Conservation (phyloP, 2,888 invertebrate species). For the Panopea generosa region DNA sequence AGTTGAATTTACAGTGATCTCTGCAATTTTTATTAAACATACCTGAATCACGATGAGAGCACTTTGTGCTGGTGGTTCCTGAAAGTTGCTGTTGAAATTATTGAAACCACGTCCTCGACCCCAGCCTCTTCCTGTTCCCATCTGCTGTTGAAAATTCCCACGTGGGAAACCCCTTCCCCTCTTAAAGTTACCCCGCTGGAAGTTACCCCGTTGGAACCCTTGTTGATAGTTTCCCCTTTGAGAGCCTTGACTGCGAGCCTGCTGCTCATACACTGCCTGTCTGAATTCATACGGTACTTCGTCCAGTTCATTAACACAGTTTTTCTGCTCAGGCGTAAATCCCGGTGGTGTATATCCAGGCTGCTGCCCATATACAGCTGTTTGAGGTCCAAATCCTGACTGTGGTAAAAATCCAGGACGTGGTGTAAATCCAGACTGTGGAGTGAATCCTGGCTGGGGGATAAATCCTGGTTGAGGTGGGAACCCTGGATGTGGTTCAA, state of each 20-base stretch:
- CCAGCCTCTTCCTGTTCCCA: slow-evolving; percentile 1
- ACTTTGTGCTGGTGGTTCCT: slow-evolving; percentile 35
- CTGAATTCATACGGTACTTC: slow-evolving; percentile 27
- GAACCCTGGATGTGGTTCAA: no score
- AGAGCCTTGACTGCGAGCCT: slow-evolving; percentile 17
- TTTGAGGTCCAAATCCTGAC: no score
- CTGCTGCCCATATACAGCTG: no score
- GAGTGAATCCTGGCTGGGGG: no score
- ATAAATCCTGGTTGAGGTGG: no score
- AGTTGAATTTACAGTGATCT: no score
- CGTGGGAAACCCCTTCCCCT: slow-evolving; percentile 15
- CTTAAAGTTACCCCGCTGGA: slow-evolving; percentile 20
- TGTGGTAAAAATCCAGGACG: no score
- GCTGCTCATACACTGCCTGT: slow-evolving; percentile 21
- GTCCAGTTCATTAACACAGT: background rate
- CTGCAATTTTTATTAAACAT: background rate
- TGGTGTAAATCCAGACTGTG: no score
- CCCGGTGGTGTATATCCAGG: no score
- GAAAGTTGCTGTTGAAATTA: slow-evolving; percentile 1
- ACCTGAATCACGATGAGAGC: slow-evolving; percentile 57
- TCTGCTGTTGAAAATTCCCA: slow-evolving; percentile 1
- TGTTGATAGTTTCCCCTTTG: background rate
- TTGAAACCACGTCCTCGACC: slow-evolving; percentile 27
- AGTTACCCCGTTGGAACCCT: slow-evolving; percentile 20
- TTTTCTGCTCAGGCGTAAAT: background rate